Conservation (phyloP, 2,113 vertebrate genomes). For the Chelonoidis abingdonii region DNA sequence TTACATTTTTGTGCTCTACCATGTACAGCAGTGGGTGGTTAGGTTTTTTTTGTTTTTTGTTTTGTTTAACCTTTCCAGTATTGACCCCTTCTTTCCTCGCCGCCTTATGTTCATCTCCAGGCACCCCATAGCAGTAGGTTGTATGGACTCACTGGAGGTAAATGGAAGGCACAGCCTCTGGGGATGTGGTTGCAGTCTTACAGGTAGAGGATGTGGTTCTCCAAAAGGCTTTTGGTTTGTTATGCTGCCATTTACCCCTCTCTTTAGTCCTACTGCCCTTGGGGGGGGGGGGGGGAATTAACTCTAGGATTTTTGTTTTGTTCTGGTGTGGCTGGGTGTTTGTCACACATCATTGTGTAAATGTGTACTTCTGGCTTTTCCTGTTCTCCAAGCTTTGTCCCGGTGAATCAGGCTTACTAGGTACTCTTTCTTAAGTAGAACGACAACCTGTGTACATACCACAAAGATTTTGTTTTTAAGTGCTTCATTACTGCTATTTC, state of each 20-base stretch:
- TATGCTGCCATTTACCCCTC: not conserved
- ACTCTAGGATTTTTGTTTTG: not conserved
- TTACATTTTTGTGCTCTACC: not conserved
- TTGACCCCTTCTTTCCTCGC: fast-evolving
- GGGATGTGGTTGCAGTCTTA: not conserved
- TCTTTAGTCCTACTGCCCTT: not conserved
- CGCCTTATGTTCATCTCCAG: not conserved
- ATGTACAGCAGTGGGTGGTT: not conserved
- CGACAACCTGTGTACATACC: not conserved
- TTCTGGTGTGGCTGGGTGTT: not conserved
- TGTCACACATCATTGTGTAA: not conserved
- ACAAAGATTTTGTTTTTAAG: not conserved
- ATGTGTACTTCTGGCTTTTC: not conserved
- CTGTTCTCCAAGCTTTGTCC: not conserved
- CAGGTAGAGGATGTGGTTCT: not conserved
- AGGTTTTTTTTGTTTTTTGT: too few species aligned
- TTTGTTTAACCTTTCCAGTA: not conserved
- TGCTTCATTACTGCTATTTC: too few species aligned
- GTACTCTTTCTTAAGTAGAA: not conserved
- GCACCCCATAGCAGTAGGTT: too few species aligned
- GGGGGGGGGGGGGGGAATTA: too few species aligned
- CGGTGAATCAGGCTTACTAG: not conserved
- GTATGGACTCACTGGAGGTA: too few species aligned
- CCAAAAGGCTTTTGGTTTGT: not conserved
- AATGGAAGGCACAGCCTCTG: too few species aligned